Evolutionary conservation across 2,113 vertebrate genomes (phyloP), one percentile per base, ranked within the genome.

Genomic region (Podarcis muralis): DNA sequence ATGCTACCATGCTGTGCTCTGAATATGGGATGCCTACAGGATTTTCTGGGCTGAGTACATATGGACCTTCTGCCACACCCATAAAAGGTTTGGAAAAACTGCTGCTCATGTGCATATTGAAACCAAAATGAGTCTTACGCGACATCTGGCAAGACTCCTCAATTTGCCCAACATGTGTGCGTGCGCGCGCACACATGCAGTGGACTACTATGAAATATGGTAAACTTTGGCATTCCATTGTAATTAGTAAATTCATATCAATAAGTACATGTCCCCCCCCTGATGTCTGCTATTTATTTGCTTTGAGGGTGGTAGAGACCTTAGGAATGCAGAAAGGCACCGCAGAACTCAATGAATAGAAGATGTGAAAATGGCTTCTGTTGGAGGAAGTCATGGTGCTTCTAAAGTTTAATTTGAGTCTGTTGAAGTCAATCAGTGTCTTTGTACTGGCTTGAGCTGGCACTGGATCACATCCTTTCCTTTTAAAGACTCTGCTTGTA

Each of bases 301-400:
- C 85, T 91, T 93, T 89, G 62, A 85, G 62, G 84, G 82, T 83
- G 23, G 68, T 30, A 90, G 92, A 89, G 94, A 90, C 85, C 43
- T 62, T 53, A 88, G 88, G 86, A 91, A 83, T 87, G 89, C 80
- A 91, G 91, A 90, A 89, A 69, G 62, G 43, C n/a, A 66, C 27
- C 40, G 16, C 74, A 86, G 40, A 71, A 37, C 43, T 80, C 85
- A 71, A 30, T 80, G 77, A 71, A 87, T 71, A 53, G 20, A 81
- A 81, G 57, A 88, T 76, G 37, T 76, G 57, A 88, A 83, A 53
- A 1, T 83, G 57, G 59, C 87, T 77, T 83, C 80, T 88, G 80
- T 68, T 83, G 71, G 76, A 48, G 53, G 35, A 87, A 22, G 27
- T 48, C 30, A 23, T 88, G 59, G 37, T 83, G 37, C 71, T 82